A percentile compares a stretch with the other conserved stretches of the same genome.
phyloP scores from a whole-genome alignment of 92 coral and sea anemone species.

The Virgularia gustaviana region DNA sequence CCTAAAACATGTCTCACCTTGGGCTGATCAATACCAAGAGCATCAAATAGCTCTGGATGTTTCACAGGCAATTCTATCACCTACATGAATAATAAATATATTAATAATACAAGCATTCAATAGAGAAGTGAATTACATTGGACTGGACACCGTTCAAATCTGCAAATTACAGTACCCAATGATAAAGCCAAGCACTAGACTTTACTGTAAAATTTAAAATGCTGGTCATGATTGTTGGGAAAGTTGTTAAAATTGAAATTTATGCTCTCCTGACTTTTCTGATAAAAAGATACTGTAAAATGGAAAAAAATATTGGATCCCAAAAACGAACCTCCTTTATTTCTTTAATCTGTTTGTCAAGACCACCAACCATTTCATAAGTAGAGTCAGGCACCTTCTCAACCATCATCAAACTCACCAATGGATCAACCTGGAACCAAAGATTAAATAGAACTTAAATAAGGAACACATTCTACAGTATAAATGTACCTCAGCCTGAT shows the following conservation, averaged over 20 bases:
- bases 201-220: no score
- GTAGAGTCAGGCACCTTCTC: slow-evolving; percentile 99
- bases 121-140: background rate
- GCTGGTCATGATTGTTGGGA: no score
- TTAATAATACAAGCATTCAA: background rate
- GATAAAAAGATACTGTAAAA: background rate
- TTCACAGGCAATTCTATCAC: slow-evolving; percentile 97
- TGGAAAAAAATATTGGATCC: background rate
- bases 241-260: no score
- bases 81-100: slow-evolving; percentile 40
- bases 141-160: background rate
- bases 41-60: slow-evolving; percentile 98
- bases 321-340: slow-evolving; percentile 77
- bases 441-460: no score
- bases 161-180: background rate
- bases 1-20: slow-evolving; percentile 64
- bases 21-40: slow-evolving; percentile 98
- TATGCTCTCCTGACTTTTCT: no score
- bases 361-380: slow-evolving; percentile 99
- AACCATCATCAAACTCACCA: slow-evolving; percentile 99
- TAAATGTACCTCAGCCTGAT: no score
- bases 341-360: slow-evolving; percentile 97
- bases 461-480: no score
- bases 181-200: background rate
- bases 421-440: slow-evolving; percentile 79